Conservation (phyloP, 2,113 vertebrate genomes). For the Microcebus lehilahytsara region DNA sequence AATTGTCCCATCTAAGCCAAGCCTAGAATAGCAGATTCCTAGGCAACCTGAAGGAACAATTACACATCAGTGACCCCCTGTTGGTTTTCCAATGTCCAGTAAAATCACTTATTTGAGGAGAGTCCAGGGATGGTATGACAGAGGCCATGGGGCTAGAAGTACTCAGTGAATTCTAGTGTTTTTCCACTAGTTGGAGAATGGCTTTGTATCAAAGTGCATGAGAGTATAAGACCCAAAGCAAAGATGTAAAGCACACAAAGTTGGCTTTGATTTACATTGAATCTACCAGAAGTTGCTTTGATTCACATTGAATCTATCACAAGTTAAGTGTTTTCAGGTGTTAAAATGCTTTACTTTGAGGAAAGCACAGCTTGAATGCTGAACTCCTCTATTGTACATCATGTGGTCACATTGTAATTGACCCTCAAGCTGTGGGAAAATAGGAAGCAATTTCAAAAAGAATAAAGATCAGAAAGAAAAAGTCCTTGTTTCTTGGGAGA, state of each 20-base stretch:
- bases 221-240: not conserved
- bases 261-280: not conserved
- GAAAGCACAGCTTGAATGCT: not conserved
- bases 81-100: not conserved
- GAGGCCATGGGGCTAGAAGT: not conserved
- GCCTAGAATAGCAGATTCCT: not conserved
- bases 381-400: not conserved
- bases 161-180: not conserved
- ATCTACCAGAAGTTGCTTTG: not conserved
- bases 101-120: not conserved
- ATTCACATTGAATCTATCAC: not conserved
- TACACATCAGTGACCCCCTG: not conserved
- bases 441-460: not conserved
- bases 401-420: not conserved
- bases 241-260: not conserved
- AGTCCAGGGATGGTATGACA: not conserved
- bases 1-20: not conserved
- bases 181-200: not conserved
- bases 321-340: not conserved
- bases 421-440: not conserved
- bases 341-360: not conserved
- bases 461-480: not conserved
- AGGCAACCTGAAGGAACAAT: not conserved
- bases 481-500: not conserved
- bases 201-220: not conserved